These are phyloP conservation scores for Leptodactylus fallax DNA, from an alignment of 2,797 vertebrate genomes.

Conservation along the genomic window DNA sequence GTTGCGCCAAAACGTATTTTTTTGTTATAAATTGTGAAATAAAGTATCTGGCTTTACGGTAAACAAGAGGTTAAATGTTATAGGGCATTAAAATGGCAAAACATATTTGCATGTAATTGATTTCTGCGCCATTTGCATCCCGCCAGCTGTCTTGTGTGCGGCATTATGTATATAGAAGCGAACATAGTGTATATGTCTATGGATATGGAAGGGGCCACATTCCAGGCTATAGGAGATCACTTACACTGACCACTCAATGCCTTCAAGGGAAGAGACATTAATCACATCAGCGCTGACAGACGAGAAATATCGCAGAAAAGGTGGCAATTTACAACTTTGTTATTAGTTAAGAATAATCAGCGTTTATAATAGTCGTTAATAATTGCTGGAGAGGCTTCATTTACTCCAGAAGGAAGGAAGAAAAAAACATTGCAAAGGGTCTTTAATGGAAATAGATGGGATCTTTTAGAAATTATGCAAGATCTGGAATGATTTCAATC, in stretches of 20 bases:
- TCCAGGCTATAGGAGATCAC: neutral
- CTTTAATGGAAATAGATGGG: constrained; percentile 25
- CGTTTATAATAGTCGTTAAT: constrained; percentile 79
- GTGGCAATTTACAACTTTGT: constrained; percentile 81
- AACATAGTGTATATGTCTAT: neutral
- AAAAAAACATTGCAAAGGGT: neutral
- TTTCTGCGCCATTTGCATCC: no score
- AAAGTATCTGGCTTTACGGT: neutral
- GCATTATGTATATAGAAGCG: neutral
- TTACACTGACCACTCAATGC: constrained; percentile 21
- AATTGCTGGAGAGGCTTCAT: constrained; percentile 72
- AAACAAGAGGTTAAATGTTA: constrained; percentile 19
- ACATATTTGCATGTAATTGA: constrained; percentile 11
- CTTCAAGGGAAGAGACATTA: constrained; percentile 10
- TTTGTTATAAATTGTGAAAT: neutral
- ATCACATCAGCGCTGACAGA: constrained; percentile 79
- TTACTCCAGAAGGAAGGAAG: constrained; percentile 65
- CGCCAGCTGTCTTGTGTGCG: neutral
- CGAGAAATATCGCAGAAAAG: constrained; percentile 77
- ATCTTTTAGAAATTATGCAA: constrained; percentile 10
- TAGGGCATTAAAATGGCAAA: neutral
- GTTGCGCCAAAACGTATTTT: no score
- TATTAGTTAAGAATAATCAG: constrained; percentile 79
- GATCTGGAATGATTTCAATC: constrained; percentile 17
- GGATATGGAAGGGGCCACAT: neutral